Evolutionary conservation across 2,888 invertebrate species (phyloP), one percentile per base, ranked within the genome.

Genomic region (Stenichneumon culpator): DNA sequence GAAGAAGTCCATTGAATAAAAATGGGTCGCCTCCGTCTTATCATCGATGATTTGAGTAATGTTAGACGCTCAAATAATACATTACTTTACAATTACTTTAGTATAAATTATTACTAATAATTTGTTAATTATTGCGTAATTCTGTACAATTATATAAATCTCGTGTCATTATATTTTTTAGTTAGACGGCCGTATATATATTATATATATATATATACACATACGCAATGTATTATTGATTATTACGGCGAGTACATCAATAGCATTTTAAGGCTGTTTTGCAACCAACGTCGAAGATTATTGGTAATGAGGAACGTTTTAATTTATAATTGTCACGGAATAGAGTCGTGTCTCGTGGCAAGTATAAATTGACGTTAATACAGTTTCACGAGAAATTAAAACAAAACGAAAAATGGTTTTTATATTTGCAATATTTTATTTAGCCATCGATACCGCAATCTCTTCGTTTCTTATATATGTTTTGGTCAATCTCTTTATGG

Each of bases 51-150:
- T 57, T 25, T n/a, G 25, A 11, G 22, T 14, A 25, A 11, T 22
- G 57, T 11, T 22, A 65, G 83, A 79, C 81, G 83, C 85, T 69
- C 80, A 77, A 78, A 25, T 63, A 52, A 75, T 65, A 36, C 63
- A 65, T 65, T 75, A 63, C 65, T 65, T 65, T 74, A 54, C 44
- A 65, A 57, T 57, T 1, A 25, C 25, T 25, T 57, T 54, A 22
- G 11, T 82, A 65, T 70, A 75, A 32, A 79, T 77, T 67, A 16
- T 79, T 32, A 32, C 16, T 86, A 86, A 60, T 83, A 87, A 89
- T 89, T 86, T 88, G 90, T 90, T 90, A 88, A 90, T 89, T 89
- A 90, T 89, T 90, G 87, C 86, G 89, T 90, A 90, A 87, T 88
- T 90, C 75, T 89, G 87, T 86, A 89, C 82, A 87, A 87, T 85